Percentiles rank a stretch among this genome's conserved stretches.
Conservation (phyloP, 2,113 vertebrate species). For the Pitta sordida region DNA sequence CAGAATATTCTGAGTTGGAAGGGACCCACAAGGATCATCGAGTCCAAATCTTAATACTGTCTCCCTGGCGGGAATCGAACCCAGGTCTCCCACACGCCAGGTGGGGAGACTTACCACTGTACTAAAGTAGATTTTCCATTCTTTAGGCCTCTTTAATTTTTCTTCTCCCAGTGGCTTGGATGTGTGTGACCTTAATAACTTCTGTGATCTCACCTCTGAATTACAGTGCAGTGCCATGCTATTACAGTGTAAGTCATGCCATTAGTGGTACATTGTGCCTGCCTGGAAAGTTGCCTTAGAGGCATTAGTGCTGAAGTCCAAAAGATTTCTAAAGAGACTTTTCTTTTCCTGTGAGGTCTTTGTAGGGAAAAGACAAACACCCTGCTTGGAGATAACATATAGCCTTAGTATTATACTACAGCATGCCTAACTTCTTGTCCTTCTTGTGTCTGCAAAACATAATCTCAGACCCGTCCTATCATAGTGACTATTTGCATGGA, state of each 20-base stretch:
- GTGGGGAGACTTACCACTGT: too few relatives aligned
- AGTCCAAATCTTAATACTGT: too few relatives aligned
- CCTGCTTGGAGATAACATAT: not conserved
- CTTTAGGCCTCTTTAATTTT: not conserved
- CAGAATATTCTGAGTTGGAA: too few relatives aligned
- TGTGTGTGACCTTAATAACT: not conserved
- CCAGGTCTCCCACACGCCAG: too few relatives aligned
- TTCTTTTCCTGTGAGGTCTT: not conserved
- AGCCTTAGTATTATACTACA: not conserved
- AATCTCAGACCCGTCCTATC: not conserved
- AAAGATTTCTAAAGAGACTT: not conserved
- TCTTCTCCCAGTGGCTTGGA: not conserved
- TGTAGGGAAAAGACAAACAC: not conserved
- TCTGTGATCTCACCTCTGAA: not conserved
- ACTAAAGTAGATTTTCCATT: too few relatives aligned
- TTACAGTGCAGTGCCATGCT: not conserved
- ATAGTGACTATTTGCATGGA: not conserved
- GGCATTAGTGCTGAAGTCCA: not conserved
- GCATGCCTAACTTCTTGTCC: not conserved
- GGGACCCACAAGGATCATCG: too few relatives aligned
- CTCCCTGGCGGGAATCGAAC: too few relatives aligned
- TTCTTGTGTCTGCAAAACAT: not conserved
- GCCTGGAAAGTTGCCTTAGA: not conserved
- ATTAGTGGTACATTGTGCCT: not conserved
- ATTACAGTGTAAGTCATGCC: not conserved